Evolutionary conservation across 2,113 vertebrate species (phyloP), one percentile per base, ranked within the genome.

Genomic region (Hymenochirus boettgeri): DNA sequence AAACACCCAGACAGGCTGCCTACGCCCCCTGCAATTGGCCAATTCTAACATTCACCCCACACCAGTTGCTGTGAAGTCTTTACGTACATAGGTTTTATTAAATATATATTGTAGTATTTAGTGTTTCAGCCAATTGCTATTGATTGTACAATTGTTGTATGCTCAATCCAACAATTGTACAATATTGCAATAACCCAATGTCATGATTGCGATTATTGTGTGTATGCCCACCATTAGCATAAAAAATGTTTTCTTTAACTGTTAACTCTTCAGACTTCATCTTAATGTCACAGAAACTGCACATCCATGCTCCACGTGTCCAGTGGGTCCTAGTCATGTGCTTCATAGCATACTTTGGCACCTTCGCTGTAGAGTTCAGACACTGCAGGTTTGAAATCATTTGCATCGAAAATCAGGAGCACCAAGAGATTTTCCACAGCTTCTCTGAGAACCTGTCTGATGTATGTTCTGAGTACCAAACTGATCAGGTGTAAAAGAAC

Each of bases 291-390:
- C 86, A 87, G 65, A 71, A 71, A 33, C 73, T 90, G 69, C 86
- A 89, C 76, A 89, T 90, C 78, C 77, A 91, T 0, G 91, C 89
- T 0, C 88, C 92, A 22, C 82, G 84, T 48, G 80, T 88, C 21
- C 94, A 98, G 80, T 98, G 94, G 95, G 86, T 85, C 1, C 83
- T 94, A 54, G 89, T 91, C 66, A 96, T 93, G 92, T 88, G 91
- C 75, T 89, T 96, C 72, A 76, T 95, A 71, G 73, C 79, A n/a
- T 97, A 90, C 79, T 79, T 95, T 0, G 75, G 85, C 70, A 92
- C 91, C 1, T 92, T 95, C 1, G 89, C 87, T 2, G 78, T 94
- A n/a, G 93, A 98, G 72, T 97, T 98, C 75, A 89, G 93, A 53
- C 88, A 93, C 80, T 88, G 81, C 79, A 85, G 82, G 73, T 95